Percentiles rank a stretch among this genome's conserved stretches.
These are phyloP conservation scores for Pipistrellus pipistrellus DNA, from an alignment of 2,797 vertebrate genomes.

Conservation along the genomic window DNA sequence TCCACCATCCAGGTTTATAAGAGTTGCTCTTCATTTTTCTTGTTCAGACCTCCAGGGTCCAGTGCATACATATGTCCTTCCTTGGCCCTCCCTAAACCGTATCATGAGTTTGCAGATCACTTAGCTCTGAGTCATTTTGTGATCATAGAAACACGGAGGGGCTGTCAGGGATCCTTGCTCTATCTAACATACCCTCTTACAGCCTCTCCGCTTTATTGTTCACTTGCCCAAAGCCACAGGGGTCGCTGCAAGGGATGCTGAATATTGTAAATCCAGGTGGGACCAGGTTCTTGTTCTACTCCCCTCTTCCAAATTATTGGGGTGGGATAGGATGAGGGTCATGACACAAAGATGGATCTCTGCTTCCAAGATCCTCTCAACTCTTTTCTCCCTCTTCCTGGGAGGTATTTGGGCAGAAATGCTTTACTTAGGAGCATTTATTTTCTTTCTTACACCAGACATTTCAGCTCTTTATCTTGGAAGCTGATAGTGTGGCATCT, in stretches of 20 bases:
- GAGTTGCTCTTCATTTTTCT: not conserved
- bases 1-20: not conserved
- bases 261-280: not conserved
- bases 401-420: not conserved
- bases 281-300: not conserved
- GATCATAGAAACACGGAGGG: not conserved
- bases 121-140: not conserved
- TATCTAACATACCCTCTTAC: accelerated
- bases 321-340: accelerated
- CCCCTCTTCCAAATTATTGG: not conserved
- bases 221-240: not conserved
- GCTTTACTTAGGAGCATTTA: not conserved
- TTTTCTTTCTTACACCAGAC: not conserved
- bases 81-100: not conserved
- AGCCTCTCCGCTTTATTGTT: not conserved
- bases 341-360: not conserved
- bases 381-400: not conserved
- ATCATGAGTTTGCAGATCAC: not conserved
- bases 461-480: not conserved
- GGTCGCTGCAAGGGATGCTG: not conserved
- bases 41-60: not conserved
- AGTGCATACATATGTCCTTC: not conserved
- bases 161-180: not conserved
- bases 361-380: not conserved
- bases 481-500: not conserved